phyloP scores from a whole-genome alignment of 2,113 vertebrate species.

The Alethe castanea region DNA sequence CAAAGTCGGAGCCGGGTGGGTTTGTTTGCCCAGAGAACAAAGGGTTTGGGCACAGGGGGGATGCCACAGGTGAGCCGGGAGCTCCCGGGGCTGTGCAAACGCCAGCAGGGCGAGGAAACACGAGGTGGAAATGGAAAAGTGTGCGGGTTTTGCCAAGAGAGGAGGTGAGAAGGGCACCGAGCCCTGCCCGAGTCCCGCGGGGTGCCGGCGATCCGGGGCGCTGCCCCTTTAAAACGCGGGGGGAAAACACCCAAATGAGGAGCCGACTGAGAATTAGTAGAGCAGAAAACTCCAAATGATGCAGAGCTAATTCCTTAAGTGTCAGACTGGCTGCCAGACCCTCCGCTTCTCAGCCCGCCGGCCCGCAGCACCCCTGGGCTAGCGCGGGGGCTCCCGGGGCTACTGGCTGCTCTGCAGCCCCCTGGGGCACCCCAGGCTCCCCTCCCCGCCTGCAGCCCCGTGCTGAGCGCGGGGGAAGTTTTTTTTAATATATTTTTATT shows the following conservation, averaged over 20 bases:
- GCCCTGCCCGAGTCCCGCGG: neutral
- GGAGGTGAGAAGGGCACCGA: fast-evolving
- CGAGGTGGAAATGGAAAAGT: neutral
- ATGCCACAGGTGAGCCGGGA: neutral
- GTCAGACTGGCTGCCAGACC: slow-evolving; percentile 65
- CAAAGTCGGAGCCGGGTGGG: neutral
- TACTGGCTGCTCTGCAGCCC: neutral
- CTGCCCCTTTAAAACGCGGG: slow-evolving; percentile 53
- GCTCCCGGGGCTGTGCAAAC: neutral
- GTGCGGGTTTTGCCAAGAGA: neutral
- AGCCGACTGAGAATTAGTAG: slow-evolving; percentile 63
- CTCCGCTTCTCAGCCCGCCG: slow-evolving; percentile 9
- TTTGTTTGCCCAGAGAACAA: neutral
- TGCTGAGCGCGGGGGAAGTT: slow-evolving; percentile 8
- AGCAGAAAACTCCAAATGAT: slow-evolving; percentile 75
- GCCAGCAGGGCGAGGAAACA: neutral
- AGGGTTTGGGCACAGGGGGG: neutral
- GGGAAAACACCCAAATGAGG: slow-evolving; percentile 34
- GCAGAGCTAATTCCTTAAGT: slow-evolving; percentile 74
- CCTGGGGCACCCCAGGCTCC: fast-evolving
- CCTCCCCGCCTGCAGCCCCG: neutral
- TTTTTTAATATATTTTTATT: slow-evolving; percentile 69
- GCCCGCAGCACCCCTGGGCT: neutral
- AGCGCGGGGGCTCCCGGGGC: fast-evolving
- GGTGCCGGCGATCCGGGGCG: neutral